phyloP scores from a whole-genome alignment of 2,113 vertebrate genomes.

The Lasiurus cinereus region DNA sequence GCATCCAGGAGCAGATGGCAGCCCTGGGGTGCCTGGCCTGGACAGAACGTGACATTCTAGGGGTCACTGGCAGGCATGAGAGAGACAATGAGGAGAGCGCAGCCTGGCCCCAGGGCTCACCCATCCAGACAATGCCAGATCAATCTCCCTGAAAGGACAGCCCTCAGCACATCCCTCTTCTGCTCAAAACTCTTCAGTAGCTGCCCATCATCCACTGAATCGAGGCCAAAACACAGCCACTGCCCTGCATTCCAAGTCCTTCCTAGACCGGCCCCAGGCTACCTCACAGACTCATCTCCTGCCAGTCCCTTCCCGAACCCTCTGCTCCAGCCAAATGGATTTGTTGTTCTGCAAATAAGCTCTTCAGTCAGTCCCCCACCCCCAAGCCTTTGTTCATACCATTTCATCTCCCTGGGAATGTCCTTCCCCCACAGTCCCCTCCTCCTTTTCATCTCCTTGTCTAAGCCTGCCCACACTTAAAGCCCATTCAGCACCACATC shows the following conservation, averaged over 20 bases:
- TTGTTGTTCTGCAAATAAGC: constrained; percentile 80
- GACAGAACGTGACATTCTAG: constrained; percentile 81
- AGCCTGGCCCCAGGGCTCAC: constrained; percentile 70
- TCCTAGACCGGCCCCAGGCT: constrained; percentile 82
- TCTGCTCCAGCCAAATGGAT: constrained; percentile 82
- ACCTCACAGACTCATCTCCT: constrained; percentile 82
- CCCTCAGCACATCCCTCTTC: constrained; percentile 59
- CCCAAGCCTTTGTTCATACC: constrained; percentile 78
- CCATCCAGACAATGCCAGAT: constrained; percentile 67
- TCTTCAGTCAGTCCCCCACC: constrained; percentile 72
- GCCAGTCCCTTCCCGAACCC: constrained; percentile 79
- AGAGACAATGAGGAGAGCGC: constrained; percentile 33
- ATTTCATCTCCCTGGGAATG: constrained; percentile 74
- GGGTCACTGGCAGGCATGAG: constrained; percentile 76
- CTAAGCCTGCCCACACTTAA: constrained; percentile 65
- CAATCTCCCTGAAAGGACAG: constrained; percentile 78
- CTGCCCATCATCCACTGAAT: constrained; percentile 78
- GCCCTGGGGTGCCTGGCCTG: constrained; percentile 74
- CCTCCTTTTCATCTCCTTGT: constrained; percentile 62
- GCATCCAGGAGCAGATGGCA: constrained; percentile 79
- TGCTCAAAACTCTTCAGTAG: constrained; percentile 70
- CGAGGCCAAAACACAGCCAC: constrained; percentile 75
- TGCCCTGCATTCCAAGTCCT: constrained; percentile 80
- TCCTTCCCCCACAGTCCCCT: constrained; percentile 64
- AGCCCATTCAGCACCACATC: constrained; percentile 38